Percentiles rank a stretch among this genome's conserved stretches.
phyloP scores from a whole-genome alignment of 2,888 invertebrate genomes.

The Alsophila aescularia region DNA sequence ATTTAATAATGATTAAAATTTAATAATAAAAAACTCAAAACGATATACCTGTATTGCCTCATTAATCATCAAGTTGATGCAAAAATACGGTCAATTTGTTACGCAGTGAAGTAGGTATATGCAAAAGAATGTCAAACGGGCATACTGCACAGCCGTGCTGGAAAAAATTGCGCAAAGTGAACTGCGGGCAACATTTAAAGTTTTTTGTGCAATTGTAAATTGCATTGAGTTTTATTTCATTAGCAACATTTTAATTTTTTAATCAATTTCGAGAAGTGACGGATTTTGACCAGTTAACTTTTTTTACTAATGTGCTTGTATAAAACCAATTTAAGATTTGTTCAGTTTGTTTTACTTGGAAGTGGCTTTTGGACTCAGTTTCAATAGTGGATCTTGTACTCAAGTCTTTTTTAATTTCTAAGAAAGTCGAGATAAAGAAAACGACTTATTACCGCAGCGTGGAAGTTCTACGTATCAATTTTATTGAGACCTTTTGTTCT shows the following conservation, averaged over 20 bases:
- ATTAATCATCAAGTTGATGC: slow-evolving; percentile 6
- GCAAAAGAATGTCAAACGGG: slow-evolving; percentile 14
- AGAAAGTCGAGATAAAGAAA: too few relatives aligned
- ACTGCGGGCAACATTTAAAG: slow-evolving; percentile 27
- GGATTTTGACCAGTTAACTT: not conserved
- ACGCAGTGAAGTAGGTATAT: not conserved
- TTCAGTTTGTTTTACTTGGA: too few relatives aligned
- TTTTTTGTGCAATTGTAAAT: slow-evolving; percentile 26
- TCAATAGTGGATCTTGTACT: too few relatives aligned
- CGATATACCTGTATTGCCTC: not conserved
- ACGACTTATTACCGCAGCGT: too few relatives aligned
- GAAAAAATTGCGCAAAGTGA: slow-evolving; percentile 31
- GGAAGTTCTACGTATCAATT: too few relatives aligned
- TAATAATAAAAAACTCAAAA: not conserved
- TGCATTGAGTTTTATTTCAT: slow-evolving; percentile 27
- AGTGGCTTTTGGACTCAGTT: too few relatives aligned
- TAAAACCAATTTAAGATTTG: not conserved
- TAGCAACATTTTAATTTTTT: slow-evolving; percentile 13
- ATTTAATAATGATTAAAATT: too few relatives aligned
- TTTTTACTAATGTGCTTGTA: not conserved
- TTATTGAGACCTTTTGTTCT: too few relatives aligned
- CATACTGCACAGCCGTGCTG: not conserved
- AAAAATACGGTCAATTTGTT: slow-evolving; percentile 27
- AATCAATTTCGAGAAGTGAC: slow-evolving; percentile 19
- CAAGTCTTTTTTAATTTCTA: too few relatives aligned